These are phyloP conservation scores for Pseudonaja textilis DNA, from an alignment of 2,113 vertebrate genomes.

Conservation along the genomic window DNA sequence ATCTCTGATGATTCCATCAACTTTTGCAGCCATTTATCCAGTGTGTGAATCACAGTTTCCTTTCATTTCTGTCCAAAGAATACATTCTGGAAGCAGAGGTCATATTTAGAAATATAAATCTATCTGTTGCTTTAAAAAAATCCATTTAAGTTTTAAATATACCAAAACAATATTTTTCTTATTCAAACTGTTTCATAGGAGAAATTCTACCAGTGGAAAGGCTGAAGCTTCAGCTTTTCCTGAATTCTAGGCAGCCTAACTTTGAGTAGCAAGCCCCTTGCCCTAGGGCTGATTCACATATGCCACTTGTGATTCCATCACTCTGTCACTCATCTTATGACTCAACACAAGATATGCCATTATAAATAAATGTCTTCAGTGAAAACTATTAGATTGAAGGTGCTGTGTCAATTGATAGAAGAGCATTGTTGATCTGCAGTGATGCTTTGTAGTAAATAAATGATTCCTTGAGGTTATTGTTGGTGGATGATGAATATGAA, in stretches of 20 bases:
- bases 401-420: background rate
- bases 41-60: background rate
- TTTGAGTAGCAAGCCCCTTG: background rate
- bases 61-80: background rate
- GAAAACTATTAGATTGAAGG: background rate
- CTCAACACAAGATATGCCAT: background rate
- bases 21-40: background rate
- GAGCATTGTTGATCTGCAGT: background rate
- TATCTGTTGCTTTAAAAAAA: background rate
- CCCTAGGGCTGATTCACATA: background rate
- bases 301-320: conserved; percentile 1
- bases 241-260: background rate
- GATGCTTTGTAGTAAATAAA: background rate
- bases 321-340: background rate
- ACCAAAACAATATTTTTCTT: background rate
- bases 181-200: background rate
- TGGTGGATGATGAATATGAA: background rate
- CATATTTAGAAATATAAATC: background rate
- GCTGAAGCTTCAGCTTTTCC: background rate
- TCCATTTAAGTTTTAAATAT: background rate
- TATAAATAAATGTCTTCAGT: background rate
- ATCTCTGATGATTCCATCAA: background rate
- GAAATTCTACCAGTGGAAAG: background rate
- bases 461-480: background rate
- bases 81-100: background rate